A percentile compares a stretch with the other conserved stretches of the same genome.
phyloP scores from a whole-genome alignment of 2,888 invertebrate species.

The Tetragonula carbonaria region DNA sequence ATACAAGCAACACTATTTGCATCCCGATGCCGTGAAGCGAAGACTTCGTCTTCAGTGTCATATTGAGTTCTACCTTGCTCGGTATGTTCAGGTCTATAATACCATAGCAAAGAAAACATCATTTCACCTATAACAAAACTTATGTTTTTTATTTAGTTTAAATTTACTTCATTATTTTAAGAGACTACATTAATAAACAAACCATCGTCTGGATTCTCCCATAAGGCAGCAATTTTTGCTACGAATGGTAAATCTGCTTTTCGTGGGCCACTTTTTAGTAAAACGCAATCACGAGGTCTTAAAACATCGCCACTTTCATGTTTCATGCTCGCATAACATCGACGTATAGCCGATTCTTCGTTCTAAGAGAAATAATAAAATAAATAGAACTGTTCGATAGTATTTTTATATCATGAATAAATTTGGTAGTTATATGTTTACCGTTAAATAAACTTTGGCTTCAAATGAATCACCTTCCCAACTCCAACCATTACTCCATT shows the following conservation, averaged over 20 bases:
- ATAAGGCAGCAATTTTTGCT: constrained; percentile 96
- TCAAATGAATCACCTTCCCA: constrained; percentile 95
- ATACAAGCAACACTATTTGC: constrained; percentile 98
- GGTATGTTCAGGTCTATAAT: constrained; percentile 98
- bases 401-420: not conserved
- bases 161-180: not conserved
- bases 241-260: constrained; percentile 96
- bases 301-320: constrained; percentile 94
- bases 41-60: constrained; percentile 96
- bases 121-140: constrained; percentile 89
- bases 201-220: constrained; percentile 98
- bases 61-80: constrained; percentile 92
- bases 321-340: constrained; percentile 95
- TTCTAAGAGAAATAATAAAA: constrained; percentile 85
- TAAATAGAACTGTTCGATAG: not conserved
- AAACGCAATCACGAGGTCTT: constrained; percentile 94
- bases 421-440: constrained; percentile 84
- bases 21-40: constrained; percentile 97
- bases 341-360: constrained; percentile 91
- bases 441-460: constrained; percentile 94
- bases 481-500: constrained; percentile 96
- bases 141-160: constrained; percentile 2
- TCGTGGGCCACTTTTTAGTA: constrained; percentile 93
- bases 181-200: constrained; percentile 6
- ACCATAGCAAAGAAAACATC: constrained; percentile 99